phyloP scores from a whole-genome alignment of 2,888 invertebrate genomes.

The Dryobota labecula region DNA sequence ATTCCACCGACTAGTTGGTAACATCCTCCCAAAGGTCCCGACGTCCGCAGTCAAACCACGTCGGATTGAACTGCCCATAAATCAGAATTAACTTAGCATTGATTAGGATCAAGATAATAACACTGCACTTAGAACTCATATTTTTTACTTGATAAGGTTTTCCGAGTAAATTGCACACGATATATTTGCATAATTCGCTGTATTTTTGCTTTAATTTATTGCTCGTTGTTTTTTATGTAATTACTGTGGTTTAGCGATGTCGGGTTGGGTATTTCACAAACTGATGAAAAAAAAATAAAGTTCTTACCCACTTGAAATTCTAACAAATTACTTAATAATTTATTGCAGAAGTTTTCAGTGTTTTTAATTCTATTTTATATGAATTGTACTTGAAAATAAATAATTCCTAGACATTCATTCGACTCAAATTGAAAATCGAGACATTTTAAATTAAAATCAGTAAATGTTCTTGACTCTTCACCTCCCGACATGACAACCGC shows the following conservation, averaged over 20 bases:
- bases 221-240: conserved; percentile 32
- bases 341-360: neutral
- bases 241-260: conserved; percentile 5
- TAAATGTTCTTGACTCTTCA: conserved; percentile 39
- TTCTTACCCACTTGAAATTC: neutral
- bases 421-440: conserved; percentile 6
- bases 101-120: conserved; percentile 53
- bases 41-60: conserved; percentile 35
- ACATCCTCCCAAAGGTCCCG: conserved; percentile 40
- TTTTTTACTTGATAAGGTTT: conserved; percentile 53
- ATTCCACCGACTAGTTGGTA: conserved; percentile 20
- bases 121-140: conserved; percentile 41
- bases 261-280: conserved; percentile 11
- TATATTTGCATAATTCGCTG: conserved; percentile 56
- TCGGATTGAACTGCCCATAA: conserved; percentile 50
- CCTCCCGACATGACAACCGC: conserved; percentile 14
- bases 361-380: neutral
- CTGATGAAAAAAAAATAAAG: neutral
- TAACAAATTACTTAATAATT: neutral
- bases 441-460: conserved; percentile 14
- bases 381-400: neutral
- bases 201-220: conserved; percentile 44
- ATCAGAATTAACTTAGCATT: conserved; percentile 63
- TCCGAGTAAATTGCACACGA: conserved; percentile 53
- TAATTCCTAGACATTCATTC: neutral